Evolutionary conservation across 2,888 invertebrate species (phyloP).

Genomic region (Ganaspis brasiliensis): DNA sequence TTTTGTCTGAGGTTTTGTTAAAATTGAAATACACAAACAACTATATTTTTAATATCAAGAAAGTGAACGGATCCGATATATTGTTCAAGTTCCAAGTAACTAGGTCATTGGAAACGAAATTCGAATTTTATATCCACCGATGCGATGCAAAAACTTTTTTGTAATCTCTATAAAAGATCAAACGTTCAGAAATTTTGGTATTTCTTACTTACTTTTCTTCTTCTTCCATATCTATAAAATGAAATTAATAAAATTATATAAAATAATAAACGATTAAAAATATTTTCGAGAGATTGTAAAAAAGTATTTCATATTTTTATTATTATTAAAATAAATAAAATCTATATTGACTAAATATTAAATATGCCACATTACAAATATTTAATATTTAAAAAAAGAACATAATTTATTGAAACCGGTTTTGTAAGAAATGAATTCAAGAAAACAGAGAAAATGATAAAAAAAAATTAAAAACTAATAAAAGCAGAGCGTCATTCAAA

Average conservation of each 20-base stretch:
- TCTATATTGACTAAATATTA: too few relatives aligned
- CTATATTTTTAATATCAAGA: not conserved
- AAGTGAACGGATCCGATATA: not conserved
- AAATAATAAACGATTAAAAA: not conserved
- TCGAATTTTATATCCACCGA: slow-evolving; percentile 10
- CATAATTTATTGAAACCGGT: too few relatives aligned
- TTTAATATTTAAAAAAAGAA: too few relatives aligned
- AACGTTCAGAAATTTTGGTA: not conserved
- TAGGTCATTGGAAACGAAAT: slow-evolving; percentile 17
- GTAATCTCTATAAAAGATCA: slow-evolving; percentile 1
- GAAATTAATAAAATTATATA: not conserved
- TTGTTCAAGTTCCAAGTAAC: slow-evolving; percentile 8
- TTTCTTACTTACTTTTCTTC: too few relatives aligned
- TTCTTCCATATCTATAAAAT: not conserved
- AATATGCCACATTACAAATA: too few relatives aligned
- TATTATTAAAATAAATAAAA: too few relatives aligned
- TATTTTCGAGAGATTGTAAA: too few relatives aligned
- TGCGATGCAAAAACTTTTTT: slow-evolving; percentile 1
- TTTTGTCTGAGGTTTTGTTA: not conserved
- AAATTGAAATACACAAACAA: not conserved
- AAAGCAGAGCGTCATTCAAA: not conserved
- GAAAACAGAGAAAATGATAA: not conserved
- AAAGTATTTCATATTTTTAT: too few relatives aligned
- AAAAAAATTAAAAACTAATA: not conserved
- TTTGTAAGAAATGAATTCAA: not conserved